Evolutionary conservation across 2,113 vertebrate genomes (phyloP), one percentile per base, ranked within the genome.

Genomic region (Vulpes lagopus): DNA sequence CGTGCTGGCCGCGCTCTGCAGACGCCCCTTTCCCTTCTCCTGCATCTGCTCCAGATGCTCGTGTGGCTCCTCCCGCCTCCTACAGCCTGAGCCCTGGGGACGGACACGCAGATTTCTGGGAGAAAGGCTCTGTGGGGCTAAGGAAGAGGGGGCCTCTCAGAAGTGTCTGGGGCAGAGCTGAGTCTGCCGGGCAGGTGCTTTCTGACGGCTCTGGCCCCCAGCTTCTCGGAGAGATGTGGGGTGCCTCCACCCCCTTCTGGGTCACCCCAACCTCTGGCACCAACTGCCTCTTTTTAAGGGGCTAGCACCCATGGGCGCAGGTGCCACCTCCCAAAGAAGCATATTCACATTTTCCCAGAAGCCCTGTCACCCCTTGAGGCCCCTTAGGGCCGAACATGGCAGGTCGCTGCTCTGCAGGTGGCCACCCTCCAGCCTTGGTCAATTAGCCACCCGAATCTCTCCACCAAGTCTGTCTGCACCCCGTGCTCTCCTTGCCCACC

Each of bases 211-310:
- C 4, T 11, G 60, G 19, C 1, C 30, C 23, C 20, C 1, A 38
- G 35, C 23, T 78, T 30, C 62, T 11, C 8, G n/a, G 71, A 96
- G 27, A 78, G 78, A 7, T 5, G 25, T 2, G 35, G 55, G 73
- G 5, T 32, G 2, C 67, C 69, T 88, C 35, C 51, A 19, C 30
- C 35, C 12, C 19, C 5, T n/a, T n/a, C 43, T 25, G 43, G 10
- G 11, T 65, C 49, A 55, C 53, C 60, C 69, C 7, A 14, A 17
- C 19, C 59, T 35, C n/a, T 62, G 74, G 14, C 19, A 35, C 27
- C 62, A 17, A 8, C 2, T 0, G 0, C 20, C n/a, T 35, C 43
- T 30, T 25, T 12, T 17, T 6, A 60, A 79, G 53, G n/a, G 25
- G 15, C 20, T 51, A n/a, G 71, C 11, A 4, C 6, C 53, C 6